Evolutionary conservation across 2,888 invertebrate species (phyloP).

Genomic region (Alviniconcha strummeri): DNA sequence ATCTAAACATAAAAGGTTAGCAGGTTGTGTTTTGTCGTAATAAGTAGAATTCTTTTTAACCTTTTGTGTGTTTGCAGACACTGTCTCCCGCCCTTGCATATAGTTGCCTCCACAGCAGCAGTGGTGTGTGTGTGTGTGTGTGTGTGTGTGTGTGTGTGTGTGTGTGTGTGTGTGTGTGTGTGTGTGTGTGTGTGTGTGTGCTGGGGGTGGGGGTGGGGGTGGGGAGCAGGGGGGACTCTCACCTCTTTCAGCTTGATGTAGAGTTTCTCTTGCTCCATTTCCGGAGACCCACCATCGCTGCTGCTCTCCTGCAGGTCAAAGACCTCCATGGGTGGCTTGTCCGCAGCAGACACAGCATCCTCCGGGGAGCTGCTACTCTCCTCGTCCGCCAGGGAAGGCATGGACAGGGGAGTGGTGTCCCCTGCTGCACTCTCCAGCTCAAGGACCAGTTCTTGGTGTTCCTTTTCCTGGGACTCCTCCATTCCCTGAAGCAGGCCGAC

Average conservation of each 20-base stretch:
- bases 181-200: background rate
- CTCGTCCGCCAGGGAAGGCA: slow-evolving; percentile 55
- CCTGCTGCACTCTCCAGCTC: slow-evolving; percentile 54
- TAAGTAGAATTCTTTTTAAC: too few relatives aligned
- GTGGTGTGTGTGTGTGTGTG: too few relatives aligned
- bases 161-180: background rate
- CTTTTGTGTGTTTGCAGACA: too few relatives aligned
- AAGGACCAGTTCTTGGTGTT: slow-evolving; percentile 47
- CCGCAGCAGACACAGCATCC: slow-evolving; percentile 21
- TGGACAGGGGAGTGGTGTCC: slow-evolving; percentile 65
- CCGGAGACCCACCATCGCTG: slow-evolving; percentile 70
- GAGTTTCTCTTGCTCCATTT: slow-evolving; percentile 72
- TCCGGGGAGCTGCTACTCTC: slow-evolving; percentile 53
- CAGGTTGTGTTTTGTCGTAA: too few relatives aligned
- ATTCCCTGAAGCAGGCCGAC: slow-evolving; percentile 28
- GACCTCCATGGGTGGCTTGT: slow-evolving; percentile 55
- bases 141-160: background rate
- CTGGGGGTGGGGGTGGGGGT: too few relatives aligned
- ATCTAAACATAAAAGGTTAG: too few relatives aligned
- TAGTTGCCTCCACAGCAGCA: too few relatives aligned
- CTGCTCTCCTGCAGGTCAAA: slow-evolving; percentile 67
- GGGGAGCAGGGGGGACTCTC: background rate
- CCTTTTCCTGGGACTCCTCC: slow-evolving; percentile 41
- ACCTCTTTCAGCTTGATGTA: slow-evolving; percentile 74
- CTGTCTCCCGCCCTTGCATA: too few relatives aligned